Base-by-base conservation (phyloP, 2,797 vertebrate species). In the Gephyroberyx darwinii region DNA sequence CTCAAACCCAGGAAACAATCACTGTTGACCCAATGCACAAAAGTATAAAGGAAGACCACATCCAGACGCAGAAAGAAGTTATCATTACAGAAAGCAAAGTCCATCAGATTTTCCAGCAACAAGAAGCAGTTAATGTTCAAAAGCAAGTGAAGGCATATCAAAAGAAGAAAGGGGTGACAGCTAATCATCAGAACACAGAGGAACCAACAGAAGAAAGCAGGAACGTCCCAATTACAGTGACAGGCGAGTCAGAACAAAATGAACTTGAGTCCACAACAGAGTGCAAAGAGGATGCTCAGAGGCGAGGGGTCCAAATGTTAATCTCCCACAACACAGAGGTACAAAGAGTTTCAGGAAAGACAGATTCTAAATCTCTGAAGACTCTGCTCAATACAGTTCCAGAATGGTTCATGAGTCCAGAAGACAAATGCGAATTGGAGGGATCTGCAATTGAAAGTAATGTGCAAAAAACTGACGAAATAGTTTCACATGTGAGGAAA, bases 251-350 rank as follows among this genome's bases (percentile, higher is more conserved):
- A 79, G 88, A 88, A 74, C 88, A 90, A 87, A 91, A 79, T 58
- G 87, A 90, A 71, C 55, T 86, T 71, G 90, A 89, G 75, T 75
- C 80, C 72, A 79, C 84, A 77, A 58, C 84, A 59, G 92, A 89
- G 64, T 88, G 85, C 85, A 74, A 81, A 75, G 92, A 92, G 57
- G 92, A 89, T 71, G 89, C 92, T 78, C 85, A 93, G 81, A 95
- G 86, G 87, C 92, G 78, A 71, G 93, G 95, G 66, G 83, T 92
- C 37, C 91, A 94, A 68, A 81, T 91, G 68, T 90, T 95, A 89
- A 88, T 95, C 79, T 93, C 91, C 82, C 89, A 90, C 74, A 88
- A 95, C 68, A 92, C 89, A 69, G 89, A 95, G 67, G 88, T 93
- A 69, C 94, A 95, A 90, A 79, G 60, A 50, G 79, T 89, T 66